Base-by-base conservation (phyloP, 1,140 invertebrate species). In the Charaxes varanes region DNA sequence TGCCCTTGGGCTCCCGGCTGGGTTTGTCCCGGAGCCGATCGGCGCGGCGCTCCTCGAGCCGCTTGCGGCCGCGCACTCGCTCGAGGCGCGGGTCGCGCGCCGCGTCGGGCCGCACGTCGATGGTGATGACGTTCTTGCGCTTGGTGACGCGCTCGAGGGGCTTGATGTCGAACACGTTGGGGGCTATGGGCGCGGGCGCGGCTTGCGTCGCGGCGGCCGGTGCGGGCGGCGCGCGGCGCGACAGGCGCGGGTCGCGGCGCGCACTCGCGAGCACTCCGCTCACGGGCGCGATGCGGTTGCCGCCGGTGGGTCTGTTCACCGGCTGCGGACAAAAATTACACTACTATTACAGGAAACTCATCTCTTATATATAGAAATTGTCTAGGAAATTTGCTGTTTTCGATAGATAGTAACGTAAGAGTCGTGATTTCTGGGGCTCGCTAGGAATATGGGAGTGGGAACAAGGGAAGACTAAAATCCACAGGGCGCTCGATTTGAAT, bases 251-350 rank as follows among this genome's bases (percentile, higher is more conserved):
- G 49, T 62, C 84, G 41, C 63, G 77, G 58, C 71, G 86, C 64
- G 63, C 87, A 79, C 2, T 79, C 68, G 38, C 88, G 70, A 90
- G 69, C 8, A 88, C 86, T 12, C 86, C 86, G 70, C 88, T 91
- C 4, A 89, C 90, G 13, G 91, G 90, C 31, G 89, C 86, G 40
- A 92, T 91, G 48, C 88, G 86, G 2, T 86, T 74, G 4, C 31
- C 24, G 14, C 86, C 84, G 19, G 35, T 12, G 8, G 38, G 14
- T 21, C 65, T 73, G 37, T 55, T 63, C 12, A 78, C 70, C 4
- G 73, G 73, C 73, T 78, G 70, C 6, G 48, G 60, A 46, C 16
- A 48, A 21, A 31, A 22, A n/a, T n/a, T n/a, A n/a, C n/a, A n/a
- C n/a, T n/a, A n/a, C n/a, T n/a, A n/a, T n/a, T n/a, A n/a, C n/a